Evolutionary conservation across 2,797 vertebrate genomes (phyloP), one percentile per base, ranked within the genome.

Genomic region (Propithecus perrieri): DNA sequence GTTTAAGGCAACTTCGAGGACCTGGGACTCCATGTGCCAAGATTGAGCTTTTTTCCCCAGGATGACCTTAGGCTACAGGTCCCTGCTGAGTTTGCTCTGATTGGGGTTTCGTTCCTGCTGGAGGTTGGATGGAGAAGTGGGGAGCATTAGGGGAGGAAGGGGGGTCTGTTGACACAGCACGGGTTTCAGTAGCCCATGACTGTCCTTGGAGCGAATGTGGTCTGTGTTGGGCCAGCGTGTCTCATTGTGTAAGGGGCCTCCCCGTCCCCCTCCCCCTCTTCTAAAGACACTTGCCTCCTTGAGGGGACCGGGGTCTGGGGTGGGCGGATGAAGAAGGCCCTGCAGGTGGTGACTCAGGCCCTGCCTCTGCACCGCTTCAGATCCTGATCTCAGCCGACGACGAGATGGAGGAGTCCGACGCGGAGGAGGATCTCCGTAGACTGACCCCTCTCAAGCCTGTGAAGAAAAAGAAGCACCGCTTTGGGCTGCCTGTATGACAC

Each of bases 301-400:
- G 33, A 20, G 76, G 46, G 38, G 26, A 43, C 50, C 1, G 0
- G 80, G 57, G 74, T 83, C 59, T 26, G 20, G 55, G 35, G 46
- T 28, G n/a, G 83, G n/a, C 11, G 20, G 28, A 6, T 46, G 11
- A 83, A 55, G 38, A 79, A 81, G 67, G 43, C 24, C 1, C 53
- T 26, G 0, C 46, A 18, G 28, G 81, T 4, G 0, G 10, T 72
- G 81, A 87, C 95, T 97, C 50, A 96, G 65, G 11, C 74, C 14
- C 0, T 89, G 11, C 65, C 95, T 85, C 96, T 97, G 30, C 91
- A 4, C 89, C 92, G 92, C 89, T 59, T 95, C 89, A 99, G 99
- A 99, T 99, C 98, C 99, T 99, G 85, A 99, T 99, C 98, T 99
- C 99, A 0, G 99, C 99, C 11, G 99, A 99, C 24, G 99, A 99